Base-by-base conservation (phyloP, 2,113 vertebrate species). In the Nannobrachium achirus region DNA sequence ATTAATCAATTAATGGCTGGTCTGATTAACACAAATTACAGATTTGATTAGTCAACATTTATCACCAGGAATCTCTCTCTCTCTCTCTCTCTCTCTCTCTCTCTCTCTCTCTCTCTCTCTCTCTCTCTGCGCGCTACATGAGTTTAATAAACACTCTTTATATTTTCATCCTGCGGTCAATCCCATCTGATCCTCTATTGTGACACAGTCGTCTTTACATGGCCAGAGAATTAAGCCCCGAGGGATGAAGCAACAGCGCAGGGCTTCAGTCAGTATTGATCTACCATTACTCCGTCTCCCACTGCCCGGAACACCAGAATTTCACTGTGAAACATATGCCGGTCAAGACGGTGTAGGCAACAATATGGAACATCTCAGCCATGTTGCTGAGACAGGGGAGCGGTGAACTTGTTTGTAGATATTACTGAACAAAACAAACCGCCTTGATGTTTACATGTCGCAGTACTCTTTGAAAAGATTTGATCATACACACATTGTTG, bases 111-210 rank as follows among this genome's bases (percentile, higher is more conserved):
- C n/a, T n/a, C n/a, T 53, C 73, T 51, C 18, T 48, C 41, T 0
- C 69, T 66, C 56, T 68, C 81, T 72, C 63, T 84, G 79, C 76
- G 20, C 0, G 64, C 76, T 69, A 73, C 82, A 84, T 83, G 76
- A 33, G 61, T 87, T 89, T 87, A 86, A 84, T 89, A 88, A 88
- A 88, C 87, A 88, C 71, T 64, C 76, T 63, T 80, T 83, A 82
- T 78, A 76, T 89, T 89, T 89, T 90, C 76, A 90, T 86, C 85
- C 80, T 10, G 44, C 57, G 79, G 86, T 89, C 87, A 86, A 89
- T 89, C 87, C 81, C 63, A 58, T 85, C 84, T 87, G 80, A 87
- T 89, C 86, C 86, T 58, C 78, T 82, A 82, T 86, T 89, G 88
- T 89, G 85, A 87, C 84, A 80, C 63, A 10, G 55, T 50, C 78